Base-by-base conservation (phyloP, 1,140 invertebrate genomes). In the Epicauta chinensis region DNA sequence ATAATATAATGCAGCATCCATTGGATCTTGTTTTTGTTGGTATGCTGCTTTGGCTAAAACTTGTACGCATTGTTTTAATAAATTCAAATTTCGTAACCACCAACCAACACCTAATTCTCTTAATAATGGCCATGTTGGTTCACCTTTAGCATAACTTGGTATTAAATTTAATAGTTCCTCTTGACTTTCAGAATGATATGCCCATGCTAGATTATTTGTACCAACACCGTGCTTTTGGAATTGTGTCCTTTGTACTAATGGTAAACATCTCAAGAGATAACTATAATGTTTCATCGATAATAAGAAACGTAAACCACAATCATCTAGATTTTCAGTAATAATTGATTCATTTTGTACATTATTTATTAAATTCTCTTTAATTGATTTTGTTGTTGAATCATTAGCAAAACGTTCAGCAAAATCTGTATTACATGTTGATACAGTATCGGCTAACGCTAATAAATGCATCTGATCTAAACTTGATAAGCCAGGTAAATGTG, bases 391-490 rank as follows among this genome's bases (percentile, higher is more conserved):
- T 15, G 79, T 83, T 30, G 87, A 79, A 59, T 88, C 88, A 4
- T 83, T 84, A 2, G 87, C 86, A 61, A 92, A 87, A 37, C 87
- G 75, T 64, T 92, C 89, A 0, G 87, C 84, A 60, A 91, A 88
- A 65, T 93, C 89, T 0, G 86, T 87, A 61, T 92, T 89, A 62
- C 88, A 91, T 0, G 91, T 93, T 0, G 94, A 93, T 0, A 99
- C 93, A 0, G 97, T 98, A 64, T 99, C 97, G 15, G 96, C 96
- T 14, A 99, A 70, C 3, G 97, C 97, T 6, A 99, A 72, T 16
- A 99, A 75, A 74, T 99, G 97, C 95, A 99, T 98, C 71, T 99
- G 97, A 74, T 99, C 97, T 15, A 99, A 79, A 66, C 92, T 96
- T 2, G 93, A 97, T 3, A 99, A 74, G 0, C 96, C 96, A 1